phyloP scores from a whole-genome alignment of 2,113 vertebrate species.

The Mirounga angustirostris region DNA sequence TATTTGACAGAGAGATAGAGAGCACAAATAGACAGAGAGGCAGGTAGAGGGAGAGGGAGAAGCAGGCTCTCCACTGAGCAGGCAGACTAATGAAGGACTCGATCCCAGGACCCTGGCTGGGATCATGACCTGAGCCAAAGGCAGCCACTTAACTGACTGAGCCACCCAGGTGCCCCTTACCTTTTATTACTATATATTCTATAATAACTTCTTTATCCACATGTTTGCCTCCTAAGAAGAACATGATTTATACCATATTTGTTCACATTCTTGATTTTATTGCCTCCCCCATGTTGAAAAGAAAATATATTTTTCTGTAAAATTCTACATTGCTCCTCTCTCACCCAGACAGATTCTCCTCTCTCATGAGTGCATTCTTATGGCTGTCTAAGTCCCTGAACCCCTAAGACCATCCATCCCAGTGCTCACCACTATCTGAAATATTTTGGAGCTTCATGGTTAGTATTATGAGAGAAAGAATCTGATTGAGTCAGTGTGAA shows the following conservation, averaged over 20 bases:
- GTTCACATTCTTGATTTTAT: not conserved
- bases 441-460: not conserved
- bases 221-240: not conserved
- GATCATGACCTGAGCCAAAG: no score
- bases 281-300: not conserved
- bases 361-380: not conserved
- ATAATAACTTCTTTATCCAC: not conserved
- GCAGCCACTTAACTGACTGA: no score
- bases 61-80: no score
- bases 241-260: not conserved
- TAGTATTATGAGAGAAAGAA: slow-evolving; percentile 11
- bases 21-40: no score
- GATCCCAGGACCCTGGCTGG: no score
- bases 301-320: not conserved
- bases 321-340: not conserved
- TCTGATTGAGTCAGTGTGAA: not conserved
- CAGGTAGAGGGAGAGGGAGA: no score
- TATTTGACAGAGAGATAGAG: no score
- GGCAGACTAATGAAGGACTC: no score
- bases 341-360: not conserved
- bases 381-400: not conserved
- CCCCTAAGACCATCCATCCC: not conserved
- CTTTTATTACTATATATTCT: not conserved
- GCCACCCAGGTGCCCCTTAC: not conserved
- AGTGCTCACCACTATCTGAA: not conserved